Percentiles rank a stretch among this genome's conserved stretches.
Conservation (phyloP, 2,797 vertebrate genomes). For the Triplophysa bombifrons region DNA sequence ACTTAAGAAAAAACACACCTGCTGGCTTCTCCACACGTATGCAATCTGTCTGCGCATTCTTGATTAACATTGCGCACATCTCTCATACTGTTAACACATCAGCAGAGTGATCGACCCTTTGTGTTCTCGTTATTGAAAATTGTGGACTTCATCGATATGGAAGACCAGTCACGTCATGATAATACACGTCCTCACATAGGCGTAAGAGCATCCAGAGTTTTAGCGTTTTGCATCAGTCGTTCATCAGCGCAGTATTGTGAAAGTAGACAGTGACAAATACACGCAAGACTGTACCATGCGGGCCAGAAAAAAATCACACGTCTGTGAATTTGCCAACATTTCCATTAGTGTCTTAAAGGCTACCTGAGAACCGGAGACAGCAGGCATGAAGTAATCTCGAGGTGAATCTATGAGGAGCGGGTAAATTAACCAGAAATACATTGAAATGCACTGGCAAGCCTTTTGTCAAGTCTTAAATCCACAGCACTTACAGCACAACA, state of each 20-base stretch:
- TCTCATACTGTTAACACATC: not conserved
- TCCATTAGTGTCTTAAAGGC: constrained; percentile 19
- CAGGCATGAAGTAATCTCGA: constrained; percentile 11
- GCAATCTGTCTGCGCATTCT: not conserved
- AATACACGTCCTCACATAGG: not conserved
- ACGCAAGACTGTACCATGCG: constrained; percentile 7
- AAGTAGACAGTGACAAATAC: constrained; percentile 57
- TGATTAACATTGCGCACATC: not conserved
- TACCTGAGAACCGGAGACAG: constrained; percentile 4
- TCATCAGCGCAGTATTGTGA: constrained; percentile 52
- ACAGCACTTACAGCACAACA: not conserved
- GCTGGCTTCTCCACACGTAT: not conserved
- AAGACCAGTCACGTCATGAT: not conserved
- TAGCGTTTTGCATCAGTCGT: constrained; percentile 10
- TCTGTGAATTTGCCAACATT: constrained; percentile 48
- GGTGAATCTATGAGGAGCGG: constrained; percentile 1
- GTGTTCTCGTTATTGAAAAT: not conserved
- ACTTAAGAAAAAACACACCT: constrained; percentile 28
- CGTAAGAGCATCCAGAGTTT: constrained; percentile 2
- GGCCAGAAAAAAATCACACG: constrained; percentile 23
- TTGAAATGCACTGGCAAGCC: not conserved
- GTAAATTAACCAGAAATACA: constrained; percentile 3
- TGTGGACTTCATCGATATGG: not conserved
- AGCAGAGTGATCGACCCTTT: not conserved
- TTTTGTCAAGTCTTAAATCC: not conserved